Evolutionary conservation across 2,113 vertebrate species (phyloP).

Genomic region (Bos javanicus): DNA sequence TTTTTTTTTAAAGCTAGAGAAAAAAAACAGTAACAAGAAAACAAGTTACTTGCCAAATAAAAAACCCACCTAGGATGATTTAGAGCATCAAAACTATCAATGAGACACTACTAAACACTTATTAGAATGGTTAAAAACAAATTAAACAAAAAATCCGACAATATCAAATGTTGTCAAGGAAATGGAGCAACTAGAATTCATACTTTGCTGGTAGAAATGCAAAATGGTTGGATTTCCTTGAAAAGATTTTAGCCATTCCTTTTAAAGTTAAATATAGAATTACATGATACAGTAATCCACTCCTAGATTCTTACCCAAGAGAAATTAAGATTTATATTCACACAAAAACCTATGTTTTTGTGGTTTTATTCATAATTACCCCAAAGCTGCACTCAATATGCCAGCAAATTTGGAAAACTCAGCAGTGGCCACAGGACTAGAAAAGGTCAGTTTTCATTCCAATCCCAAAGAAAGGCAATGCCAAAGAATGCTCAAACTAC

Average conservation of each 20-base stretch:
- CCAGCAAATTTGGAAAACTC: no score
- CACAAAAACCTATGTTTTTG: background rate
- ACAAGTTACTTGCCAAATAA: background rate
- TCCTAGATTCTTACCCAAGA: background rate
- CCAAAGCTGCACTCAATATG: background rate
- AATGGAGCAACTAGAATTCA: background rate
- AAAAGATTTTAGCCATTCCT: slow-evolving; percentile 14
- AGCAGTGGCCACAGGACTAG: no score
- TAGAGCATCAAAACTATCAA: background rate
- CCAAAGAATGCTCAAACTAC: no score
- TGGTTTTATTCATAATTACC: background rate
- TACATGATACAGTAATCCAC: background rate
- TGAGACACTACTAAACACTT: background rate
- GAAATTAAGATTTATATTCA: background rate
- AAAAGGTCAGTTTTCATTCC: no score
- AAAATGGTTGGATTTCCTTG: background rate
- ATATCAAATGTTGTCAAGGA: background rate
- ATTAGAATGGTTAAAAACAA: background rate
- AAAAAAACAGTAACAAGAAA: background rate
- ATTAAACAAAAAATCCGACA: background rate
- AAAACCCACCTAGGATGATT: background rate
- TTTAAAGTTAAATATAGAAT: background rate
- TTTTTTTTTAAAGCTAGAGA: background rate
- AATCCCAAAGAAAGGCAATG: no score
- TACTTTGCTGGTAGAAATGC: background rate